Evolutionary conservation across 2,113 vertebrate species (phyloP).

Genomic region (Silurus meridionalis): DNA sequence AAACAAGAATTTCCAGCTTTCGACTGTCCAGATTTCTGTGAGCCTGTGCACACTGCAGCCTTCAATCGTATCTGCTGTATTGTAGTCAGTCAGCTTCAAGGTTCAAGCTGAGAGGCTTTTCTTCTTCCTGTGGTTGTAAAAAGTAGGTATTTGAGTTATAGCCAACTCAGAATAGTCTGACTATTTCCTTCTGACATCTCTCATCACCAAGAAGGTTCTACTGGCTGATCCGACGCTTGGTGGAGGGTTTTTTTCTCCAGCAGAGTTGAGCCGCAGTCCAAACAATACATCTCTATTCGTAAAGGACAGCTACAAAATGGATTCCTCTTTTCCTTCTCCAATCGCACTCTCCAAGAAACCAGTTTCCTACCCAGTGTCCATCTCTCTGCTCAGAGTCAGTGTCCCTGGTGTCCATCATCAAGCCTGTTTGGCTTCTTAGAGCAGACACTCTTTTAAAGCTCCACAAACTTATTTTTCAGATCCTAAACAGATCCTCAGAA

Average conservation of each 20-base stretch:
- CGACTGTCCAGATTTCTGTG: neutral
- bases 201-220: neutral
- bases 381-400: neutral
- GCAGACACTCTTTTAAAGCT: neutral
- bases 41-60: neutral
- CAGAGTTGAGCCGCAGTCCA: neutral
- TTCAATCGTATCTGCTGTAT: neutral
- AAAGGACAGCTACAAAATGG: neutral
- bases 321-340: too few species aligned
- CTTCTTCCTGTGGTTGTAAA: neutral
- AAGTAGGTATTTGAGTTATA: neutral
- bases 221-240: neutral
- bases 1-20: neutral
- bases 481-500: neutral
- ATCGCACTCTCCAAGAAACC: neutral
- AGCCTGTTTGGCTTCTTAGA: neutral
- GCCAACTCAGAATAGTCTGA: neutral
- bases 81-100: neutral
- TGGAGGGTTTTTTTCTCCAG: neutral
- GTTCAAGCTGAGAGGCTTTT: neutral
- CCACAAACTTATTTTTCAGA: neutral
- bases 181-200: neutral
- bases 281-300: neutral
- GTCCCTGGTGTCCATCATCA: neutral
- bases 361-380: neutral